Percentiles rank a stretch among this genome's conserved stretches.
These are phyloP conservation scores for Drosophila simulans DNA, from an alignment of 1,140 invertebrate species.

Conservation along the genomic window DNA sequence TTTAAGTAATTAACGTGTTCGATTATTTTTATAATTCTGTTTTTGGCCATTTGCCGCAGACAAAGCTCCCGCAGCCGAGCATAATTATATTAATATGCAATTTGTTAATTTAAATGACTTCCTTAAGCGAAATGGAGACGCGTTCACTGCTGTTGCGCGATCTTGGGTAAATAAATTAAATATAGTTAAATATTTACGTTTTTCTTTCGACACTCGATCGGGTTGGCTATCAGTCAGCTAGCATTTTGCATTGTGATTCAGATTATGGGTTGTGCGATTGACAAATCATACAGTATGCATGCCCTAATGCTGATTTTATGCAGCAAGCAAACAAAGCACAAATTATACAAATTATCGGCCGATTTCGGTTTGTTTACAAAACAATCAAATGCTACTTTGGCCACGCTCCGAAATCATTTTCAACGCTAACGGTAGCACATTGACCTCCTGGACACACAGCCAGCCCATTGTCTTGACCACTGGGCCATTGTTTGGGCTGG, in stretches of 20 bases:
- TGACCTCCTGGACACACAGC: slow-evolving; percentile 60
- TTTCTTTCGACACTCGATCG: slow-evolving; percentile 13
- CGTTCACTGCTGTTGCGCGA: slow-evolving; percentile 25
- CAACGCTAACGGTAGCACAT: slow-evolving; percentile 71
- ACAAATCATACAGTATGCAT: slow-evolving; percentile 21
- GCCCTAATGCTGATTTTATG: slow-evolving; percentile 63
- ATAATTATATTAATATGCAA: slow-evolving; percentile 52
- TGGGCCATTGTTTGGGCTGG: slow-evolving; percentile 38
- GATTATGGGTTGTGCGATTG: slow-evolving; percentile 1
- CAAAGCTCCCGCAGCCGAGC: slow-evolving; percentile 33
- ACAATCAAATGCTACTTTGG: slow-evolving; percentile 69
- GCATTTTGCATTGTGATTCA: slow-evolving; percentile 17
- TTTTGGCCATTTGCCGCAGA: slow-evolving; percentile 11
- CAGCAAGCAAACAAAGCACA: slow-evolving; percentile 36
- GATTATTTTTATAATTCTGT: slow-evolving; percentile 45
- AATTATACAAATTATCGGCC: slow-evolving; percentile 72
- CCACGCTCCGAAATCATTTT: slow-evolving; percentile 53
- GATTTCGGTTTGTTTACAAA: slow-evolving; percentile 52
- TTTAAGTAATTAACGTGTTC: slow-evolving; percentile 67
- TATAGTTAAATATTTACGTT: too few species aligned
- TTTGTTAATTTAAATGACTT: slow-evolving; percentile 49
- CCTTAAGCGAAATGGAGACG: slow-evolving; percentile 20
- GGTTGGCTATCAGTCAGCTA: slow-evolving; percentile 33
- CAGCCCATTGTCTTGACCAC: slow-evolving; percentile 38
- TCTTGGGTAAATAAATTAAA: slow-evolving; percentile 2